Evolutionary conservation across 1,140 invertebrate genomes (phyloP).

Genomic region (Tigriopus japonicus): DNA sequence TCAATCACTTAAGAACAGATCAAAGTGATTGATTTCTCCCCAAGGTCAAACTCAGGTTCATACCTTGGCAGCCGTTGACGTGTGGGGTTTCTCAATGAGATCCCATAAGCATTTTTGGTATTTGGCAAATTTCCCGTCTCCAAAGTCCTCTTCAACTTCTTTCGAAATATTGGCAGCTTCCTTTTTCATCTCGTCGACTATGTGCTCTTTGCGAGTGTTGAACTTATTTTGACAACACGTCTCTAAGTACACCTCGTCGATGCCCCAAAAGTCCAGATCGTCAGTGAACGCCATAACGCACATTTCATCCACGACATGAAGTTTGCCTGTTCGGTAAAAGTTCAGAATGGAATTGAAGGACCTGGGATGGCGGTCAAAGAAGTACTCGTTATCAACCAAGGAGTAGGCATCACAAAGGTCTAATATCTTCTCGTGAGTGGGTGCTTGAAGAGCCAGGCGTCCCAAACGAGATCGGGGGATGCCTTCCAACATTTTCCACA

Average conservation of each 20-base stretch:
- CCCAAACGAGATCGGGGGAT: slow-evolving; percentile 14
- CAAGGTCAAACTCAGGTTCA: slow-evolving; percentile 19
- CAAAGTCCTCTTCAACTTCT: slow-evolving; percentile 32
- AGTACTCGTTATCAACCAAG: slow-evolving; percentile 26
- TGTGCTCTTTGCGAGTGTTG: slow-evolving; percentile 34
- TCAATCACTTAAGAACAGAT: background rate
- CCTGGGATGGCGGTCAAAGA: slow-evolving; percentile 27
- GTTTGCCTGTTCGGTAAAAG: slow-evolving; percentile 27
- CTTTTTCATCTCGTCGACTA: slow-evolving; percentile 35
- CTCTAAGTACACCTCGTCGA: slow-evolving; percentile 34
- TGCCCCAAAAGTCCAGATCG: slow-evolving; percentile 32
- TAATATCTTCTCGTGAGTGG: slow-evolving; percentile 26
- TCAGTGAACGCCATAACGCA: slow-evolving; percentile 25
- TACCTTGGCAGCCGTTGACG: slow-evolving; percentile 32
- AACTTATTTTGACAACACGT: slow-evolving; percentile 37
- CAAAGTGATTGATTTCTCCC: background rate
- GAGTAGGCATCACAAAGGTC: slow-evolving; percentile 29
- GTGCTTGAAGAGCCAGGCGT: slow-evolving; percentile 17
- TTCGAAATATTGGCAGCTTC: slow-evolving; percentile 31
- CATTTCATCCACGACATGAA: slow-evolving; percentile 17
- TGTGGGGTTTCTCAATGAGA: slow-evolving; percentile 33
- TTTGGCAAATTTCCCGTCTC: slow-evolving; percentile 25
- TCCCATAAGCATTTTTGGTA: slow-evolving; percentile 34
- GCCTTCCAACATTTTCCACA: slow-evolving; percentile 16
- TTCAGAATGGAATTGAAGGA: slow-evolving; percentile 27